Evolutionary conservation across 2,113 vertebrate genomes (phyloP).

Genomic region (Phyllopteryx taeniolatus): DNA sequence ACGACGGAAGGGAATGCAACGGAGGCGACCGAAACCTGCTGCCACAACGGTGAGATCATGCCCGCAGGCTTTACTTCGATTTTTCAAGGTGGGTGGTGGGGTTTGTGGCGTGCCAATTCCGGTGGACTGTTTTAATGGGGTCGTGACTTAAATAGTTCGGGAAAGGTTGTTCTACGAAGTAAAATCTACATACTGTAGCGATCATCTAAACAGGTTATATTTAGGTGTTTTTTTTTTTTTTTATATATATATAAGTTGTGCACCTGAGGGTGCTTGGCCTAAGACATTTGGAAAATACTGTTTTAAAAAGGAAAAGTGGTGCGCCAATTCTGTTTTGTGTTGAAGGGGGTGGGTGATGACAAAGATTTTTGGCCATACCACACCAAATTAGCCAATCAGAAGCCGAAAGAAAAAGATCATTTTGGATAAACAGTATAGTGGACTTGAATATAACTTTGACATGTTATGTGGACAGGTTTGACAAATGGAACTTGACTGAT

Average conservation of each 20-base stretch:
- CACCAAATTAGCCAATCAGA: background rate
- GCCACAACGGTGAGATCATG: constrained; percentile 61
- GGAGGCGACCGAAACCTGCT: constrained; percentile 42
- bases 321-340: no score
- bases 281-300: background rate
- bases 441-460: background rate
- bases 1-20: constrained; percentile 28
- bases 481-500: background rate
- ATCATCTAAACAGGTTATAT: background rate
- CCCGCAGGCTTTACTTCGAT: background rate
- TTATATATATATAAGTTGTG: background rate
- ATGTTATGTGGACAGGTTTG: background rate
- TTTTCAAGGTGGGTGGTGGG: background rate
- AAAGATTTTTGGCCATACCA: background rate
- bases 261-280: background rate
- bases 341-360: no score
- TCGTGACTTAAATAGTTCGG: background rate
- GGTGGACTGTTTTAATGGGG: background rate
- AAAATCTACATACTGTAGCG: background rate
- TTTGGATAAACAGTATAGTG: background rate
- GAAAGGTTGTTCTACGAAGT: background rate
- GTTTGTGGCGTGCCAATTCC: background rate
- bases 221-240: background rate
- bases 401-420: background rate
- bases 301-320: no score